phyloP scores from a whole-genome alignment of 2,797 vertebrate genomes.

The Cephalopachus bancanus region DNA sequence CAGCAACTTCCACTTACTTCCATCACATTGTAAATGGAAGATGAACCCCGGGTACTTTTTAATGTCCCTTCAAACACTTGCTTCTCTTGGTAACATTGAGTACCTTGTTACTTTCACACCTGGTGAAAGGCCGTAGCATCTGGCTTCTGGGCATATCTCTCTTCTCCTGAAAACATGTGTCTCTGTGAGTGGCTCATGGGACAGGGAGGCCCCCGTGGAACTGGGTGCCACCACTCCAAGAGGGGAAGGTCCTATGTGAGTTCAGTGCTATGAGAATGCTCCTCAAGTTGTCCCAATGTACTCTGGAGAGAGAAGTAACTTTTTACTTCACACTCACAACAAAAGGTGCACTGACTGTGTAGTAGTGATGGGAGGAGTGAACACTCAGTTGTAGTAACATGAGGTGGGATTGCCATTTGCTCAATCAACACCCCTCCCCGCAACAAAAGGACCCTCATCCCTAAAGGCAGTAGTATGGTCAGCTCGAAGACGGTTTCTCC shows the following conservation, averaged over 20 bases:
- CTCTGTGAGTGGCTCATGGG: neutral
- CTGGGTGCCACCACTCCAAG: neutral
- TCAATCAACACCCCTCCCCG: neutral
- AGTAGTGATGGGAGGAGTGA: neutral
- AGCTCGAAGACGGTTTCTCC: neutral
- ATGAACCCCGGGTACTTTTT: neutral
- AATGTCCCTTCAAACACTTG: neutral
- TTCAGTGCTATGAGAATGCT: neutral
- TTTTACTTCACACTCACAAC: neutral
- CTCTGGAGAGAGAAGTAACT: neutral
- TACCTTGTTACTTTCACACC: neutral
- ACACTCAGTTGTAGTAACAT: neutral
- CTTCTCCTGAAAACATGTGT: neutral
- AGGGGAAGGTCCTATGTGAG: neutral
- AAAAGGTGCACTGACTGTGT: neutral
- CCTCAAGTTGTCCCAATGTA: neutral
- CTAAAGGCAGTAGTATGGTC: neutral
- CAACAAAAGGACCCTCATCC: neutral
- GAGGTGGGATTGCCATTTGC: neutral
- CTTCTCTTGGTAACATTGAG: neutral
- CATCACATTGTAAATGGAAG: no score
- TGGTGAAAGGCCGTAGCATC: neutral
- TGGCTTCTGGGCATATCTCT: slow-evolving; percentile 10
- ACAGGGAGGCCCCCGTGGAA: neutral
- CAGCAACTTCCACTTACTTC: no score